These are phyloP conservation scores for Allobates femoralis DNA, from an alignment of 2,797 vertebrate genomes.

Conservation along the genomic window DNA sequence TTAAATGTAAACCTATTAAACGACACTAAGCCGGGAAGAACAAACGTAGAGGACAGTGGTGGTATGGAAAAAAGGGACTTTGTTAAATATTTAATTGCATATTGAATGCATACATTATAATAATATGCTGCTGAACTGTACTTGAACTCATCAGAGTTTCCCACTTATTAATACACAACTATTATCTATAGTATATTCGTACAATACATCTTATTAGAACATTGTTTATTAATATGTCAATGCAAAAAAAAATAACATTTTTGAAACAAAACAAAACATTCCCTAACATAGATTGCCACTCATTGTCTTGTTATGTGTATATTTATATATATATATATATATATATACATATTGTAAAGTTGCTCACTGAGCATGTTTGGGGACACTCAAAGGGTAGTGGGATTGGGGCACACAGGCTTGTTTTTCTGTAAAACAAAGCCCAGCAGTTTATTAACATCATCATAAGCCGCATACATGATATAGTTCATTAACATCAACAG, in stretches of 20 bases:
- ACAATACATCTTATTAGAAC: neutral
- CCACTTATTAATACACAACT: neutral
- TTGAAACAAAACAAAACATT: too few species aligned
- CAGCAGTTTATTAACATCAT: too few species aligned
- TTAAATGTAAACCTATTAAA: conserved; percentile 9
- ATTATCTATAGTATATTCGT: neutral
- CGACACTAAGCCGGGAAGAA: neutral
- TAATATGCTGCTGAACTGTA: neutral
- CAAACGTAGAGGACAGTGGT: neutral
- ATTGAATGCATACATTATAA: conserved; percentile 11
- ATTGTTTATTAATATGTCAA: neutral
- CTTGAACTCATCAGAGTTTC: neutral
- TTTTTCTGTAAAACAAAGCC: too few species aligned
- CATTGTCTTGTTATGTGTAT: too few species aligned
- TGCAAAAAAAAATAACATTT: neutral
- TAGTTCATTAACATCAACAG: too few species aligned
- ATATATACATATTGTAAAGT: too few species aligned
- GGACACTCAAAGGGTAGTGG: too few species aligned
- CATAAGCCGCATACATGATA: too few species aligned
- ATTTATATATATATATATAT: too few species aligned
- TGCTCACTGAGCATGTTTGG: too few species aligned
- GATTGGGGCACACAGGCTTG: too few species aligned
- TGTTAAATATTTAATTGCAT: conserved; percentile 18
- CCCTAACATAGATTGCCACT: too few species aligned
- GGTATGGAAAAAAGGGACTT: neutral